A percentile compares a stretch with the other conserved stretches of the same genome.
These are phyloP conservation scores for Lamellibrachia luymesi DNA, from an alignment of 1,140 invertebrate species.

Conservation along the genomic window DNA sequence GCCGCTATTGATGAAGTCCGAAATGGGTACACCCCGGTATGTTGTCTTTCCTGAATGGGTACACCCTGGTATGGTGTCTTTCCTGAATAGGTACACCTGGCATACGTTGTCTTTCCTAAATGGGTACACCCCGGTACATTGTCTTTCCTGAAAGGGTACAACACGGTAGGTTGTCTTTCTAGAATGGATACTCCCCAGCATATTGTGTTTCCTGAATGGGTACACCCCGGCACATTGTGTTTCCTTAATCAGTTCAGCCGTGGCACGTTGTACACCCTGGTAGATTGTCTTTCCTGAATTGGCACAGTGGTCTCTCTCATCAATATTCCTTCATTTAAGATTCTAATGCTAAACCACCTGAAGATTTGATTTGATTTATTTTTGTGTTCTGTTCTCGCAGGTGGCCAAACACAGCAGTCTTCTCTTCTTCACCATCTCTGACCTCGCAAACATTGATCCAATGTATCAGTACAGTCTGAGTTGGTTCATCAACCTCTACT, in stretches of 20 bases:
- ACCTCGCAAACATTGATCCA: slow-evolving; percentile 86
- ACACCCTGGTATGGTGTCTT: slow-evolving; percentile 41
- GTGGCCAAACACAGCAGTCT: slow-evolving; percentile 85
- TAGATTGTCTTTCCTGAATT: neutral
- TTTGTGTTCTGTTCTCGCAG: slow-evolving; percentile 32
- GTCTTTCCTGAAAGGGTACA: slow-evolving; percentile 39
- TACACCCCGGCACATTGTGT: slow-evolving; percentile 44
- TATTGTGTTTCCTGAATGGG: slow-evolving; percentile 25
- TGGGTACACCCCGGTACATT: slow-evolving; percentile 48
- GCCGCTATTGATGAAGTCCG: slow-evolving; percentile 53
- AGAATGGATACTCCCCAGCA: no score
- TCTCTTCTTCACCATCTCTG: slow-evolving; percentile 86
- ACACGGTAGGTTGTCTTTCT: slow-evolving; percentile 34
- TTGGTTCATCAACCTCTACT: slow-evolving; percentile 89
- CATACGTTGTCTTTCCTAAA: no score
- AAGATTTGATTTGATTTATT: no score
- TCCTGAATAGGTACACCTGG: neutral
- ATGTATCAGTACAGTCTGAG: slow-evolving; percentile 96
- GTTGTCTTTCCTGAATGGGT: slow-evolving; percentile 33
- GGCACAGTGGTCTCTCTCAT: no score
- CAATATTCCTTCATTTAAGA: no score
- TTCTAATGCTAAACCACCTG: no score
- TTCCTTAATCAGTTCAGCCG: slow-evolving; percentile 45
- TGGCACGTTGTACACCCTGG: slow-evolving; percentile 17
- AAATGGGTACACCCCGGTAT: slow-evolving; percentile 52